These are phyloP conservation scores for Podotricha telesiphe DNA, from an alignment of 2,888 invertebrate species.

Conservation along the genomic window DNA sequence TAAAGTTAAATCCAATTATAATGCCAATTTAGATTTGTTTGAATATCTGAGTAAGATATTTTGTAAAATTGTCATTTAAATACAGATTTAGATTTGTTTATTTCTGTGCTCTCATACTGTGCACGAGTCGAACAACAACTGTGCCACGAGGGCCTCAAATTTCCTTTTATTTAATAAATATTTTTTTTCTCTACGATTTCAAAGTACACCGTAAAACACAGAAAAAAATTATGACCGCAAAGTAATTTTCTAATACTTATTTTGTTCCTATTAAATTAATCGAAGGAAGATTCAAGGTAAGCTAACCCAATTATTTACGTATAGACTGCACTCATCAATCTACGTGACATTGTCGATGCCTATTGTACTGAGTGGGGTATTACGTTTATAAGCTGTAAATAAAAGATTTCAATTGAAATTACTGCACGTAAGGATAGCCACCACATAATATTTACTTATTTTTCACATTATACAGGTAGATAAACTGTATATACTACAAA, in stretches of 20 bases:
- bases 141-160: no score
- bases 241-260: no score
- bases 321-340: not conserved
- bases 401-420: constrained; percentile 13
- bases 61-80: no score
- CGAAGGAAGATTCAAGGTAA: not conserved
- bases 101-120: no score
- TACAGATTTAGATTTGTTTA: no score
- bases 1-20: constrained; percentile 21
- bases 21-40: not conserved
- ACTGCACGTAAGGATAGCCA: not conserved
- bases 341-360: constrained; percentile 1
- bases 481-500: not conserved
- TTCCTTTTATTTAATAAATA: no score
- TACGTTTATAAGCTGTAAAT: constrained; percentile 1
- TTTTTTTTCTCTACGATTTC: no score
- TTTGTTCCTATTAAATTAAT: no score
- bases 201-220: no score
- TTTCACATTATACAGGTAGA: not conserved
- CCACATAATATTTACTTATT: not conserved
- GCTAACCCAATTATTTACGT: not conserved
- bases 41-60: no score
- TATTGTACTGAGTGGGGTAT: not conserved
- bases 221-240: no score
- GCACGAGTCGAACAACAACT: no score